Evolutionary conservation across 1,140 invertebrate genomes (phyloP), one percentile per base, ranked within the genome.

Genomic region (Platyscapa corneri): DNA sequence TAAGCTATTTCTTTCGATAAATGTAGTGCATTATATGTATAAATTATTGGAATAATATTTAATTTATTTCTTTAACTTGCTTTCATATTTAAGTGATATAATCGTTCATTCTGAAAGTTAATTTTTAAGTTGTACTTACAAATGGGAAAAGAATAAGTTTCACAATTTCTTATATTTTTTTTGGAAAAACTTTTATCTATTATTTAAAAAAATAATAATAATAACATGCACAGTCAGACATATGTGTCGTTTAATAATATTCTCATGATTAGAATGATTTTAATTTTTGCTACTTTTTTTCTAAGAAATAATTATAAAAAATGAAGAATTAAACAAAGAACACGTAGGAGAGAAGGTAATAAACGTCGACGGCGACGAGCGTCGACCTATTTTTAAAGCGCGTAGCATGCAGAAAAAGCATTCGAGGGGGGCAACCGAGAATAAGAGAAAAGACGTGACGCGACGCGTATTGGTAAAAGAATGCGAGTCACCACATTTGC

Each of bases 371-470:
- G n/a, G 34, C 42, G 53, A 72, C 81, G 87, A 88, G 83, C 88
- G 88, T 84, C 90, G 89, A 90, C 90, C 89, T 90, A 90, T 90
- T 91, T 90, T 90, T 90, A 88, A 89, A 88, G 72, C 56, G 72
- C 74, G 76, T 65, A 83, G 86, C 74, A 32, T 32, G 78, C 46
- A 81, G 83, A 70, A 75, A 84, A 74, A 82, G 77, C 72, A 49
- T 79, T 70, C 46, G 75, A 74, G 75, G 75, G 75, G 75, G 46
- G 75, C 75, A 42, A 74, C 72, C 53, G 53, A 67, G 75, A 39
- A 82, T 56, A 85, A 67, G 70, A 70, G 64, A 46, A 74, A 83
- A 76, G 79, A 78, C 77, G 60, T 32, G 60, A 81, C 49, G 80
- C 65, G 39, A 80, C 72, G 87, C 86, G 86, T 84, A 87, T 85